Conservation (phyloP, 1,140 invertebrate genomes). For the Apis florea region DNA sequence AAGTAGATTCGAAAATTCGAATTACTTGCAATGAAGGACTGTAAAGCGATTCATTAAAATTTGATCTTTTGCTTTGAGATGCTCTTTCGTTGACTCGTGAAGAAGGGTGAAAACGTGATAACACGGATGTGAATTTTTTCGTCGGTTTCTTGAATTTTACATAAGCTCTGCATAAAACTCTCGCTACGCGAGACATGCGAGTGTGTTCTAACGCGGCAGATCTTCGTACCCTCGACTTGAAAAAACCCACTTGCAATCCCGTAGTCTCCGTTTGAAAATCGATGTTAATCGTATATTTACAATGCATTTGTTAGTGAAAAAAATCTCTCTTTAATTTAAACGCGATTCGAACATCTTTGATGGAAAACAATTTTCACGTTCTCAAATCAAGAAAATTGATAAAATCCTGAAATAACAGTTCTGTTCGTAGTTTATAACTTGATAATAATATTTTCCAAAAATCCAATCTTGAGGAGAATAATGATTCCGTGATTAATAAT, state of each 20-base stretch:
- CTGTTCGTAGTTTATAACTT: too few relatives aligned
- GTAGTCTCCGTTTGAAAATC: neutral
- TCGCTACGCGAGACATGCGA: neutral
- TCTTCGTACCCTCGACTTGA: neutral
- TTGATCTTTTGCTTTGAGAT: neutral
- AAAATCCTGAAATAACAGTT: too few relatives aligned
- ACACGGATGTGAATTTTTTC: neutral
- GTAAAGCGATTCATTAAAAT: constrained; percentile 6
- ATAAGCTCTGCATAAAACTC: neutral
- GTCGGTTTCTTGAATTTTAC: neutral
- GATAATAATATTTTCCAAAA: too few relatives aligned
- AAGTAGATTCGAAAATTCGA: too few relatives aligned
- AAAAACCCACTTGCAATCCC: neutral
- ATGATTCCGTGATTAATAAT: too few relatives aligned
- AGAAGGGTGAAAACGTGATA: neutral
- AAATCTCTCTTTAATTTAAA: too few relatives aligned
- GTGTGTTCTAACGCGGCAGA: neutral
- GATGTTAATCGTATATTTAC: neutral
- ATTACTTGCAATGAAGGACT: too few relatives aligned
- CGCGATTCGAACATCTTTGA: too few relatives aligned
- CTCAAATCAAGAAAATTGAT: too few relatives aligned
- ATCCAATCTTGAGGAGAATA: too few relatives aligned
- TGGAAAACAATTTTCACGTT: too few relatives aligned
- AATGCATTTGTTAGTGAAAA: neutral
- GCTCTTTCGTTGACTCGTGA: neutral